A percentile compares a stretch with the other conserved stretches of the same genome.
Evolutionary conservation across 2,888 invertebrate genomes (phyloP).

Genomic region (Tachina lurida): DNA sequence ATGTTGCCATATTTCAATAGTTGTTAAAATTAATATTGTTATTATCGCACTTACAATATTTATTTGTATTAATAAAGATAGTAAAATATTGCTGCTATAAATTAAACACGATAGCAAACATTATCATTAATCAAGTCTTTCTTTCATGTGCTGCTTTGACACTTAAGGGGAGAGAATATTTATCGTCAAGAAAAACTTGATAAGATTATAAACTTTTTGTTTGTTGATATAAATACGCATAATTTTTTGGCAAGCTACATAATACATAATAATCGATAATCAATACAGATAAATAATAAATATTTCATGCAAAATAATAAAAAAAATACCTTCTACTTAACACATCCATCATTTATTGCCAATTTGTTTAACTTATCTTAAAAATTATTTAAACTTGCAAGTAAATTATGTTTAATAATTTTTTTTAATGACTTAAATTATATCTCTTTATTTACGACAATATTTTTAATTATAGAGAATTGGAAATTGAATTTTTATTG

Average conservation of each 20-base stretch:
- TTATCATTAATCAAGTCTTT: background rate
- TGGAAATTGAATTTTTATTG: background rate
- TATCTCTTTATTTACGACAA: background rate
- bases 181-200: background rate
- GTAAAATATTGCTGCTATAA: background rate
- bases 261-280: too few relatives aligned
- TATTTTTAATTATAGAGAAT: slow-evolving; percentile 27
- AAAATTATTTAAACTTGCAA: background rate
- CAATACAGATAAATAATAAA: too few relatives aligned
- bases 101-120: background rate
- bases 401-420: slow-evolving; percentile 2
- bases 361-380: background rate
- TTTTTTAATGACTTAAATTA: slow-evolving; percentile 5
- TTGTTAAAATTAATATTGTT: too few relatives aligned
- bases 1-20: too few relatives aligned
- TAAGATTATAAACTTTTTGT: background rate
- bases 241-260: too few relatives aligned
- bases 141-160: background rate
- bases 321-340: background rate
- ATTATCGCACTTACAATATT: too few relatives aligned
- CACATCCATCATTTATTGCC: background rate
- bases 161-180: background rate
- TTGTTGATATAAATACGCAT: background rate
- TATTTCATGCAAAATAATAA: background rate
- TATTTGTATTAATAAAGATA: too few relatives aligned